These are phyloP conservation scores for Suricata suricatta DNA, from an alignment of 2,113 vertebrate genomes.

Conservation along the genomic window DNA sequence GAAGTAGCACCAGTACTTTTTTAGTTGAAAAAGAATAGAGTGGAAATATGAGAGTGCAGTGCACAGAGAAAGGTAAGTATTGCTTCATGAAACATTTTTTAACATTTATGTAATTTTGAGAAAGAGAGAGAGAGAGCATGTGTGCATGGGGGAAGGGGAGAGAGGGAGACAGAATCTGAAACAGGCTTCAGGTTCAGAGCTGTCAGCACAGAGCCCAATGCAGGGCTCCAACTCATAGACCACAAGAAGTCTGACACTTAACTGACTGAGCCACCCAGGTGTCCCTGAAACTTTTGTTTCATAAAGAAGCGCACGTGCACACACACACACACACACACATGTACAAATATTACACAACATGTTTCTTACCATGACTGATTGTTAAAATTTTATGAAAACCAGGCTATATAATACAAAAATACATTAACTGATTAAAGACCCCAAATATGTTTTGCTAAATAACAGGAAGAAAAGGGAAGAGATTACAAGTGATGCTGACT, in stretches of 20 bases:
- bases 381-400: background rate
- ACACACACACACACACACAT: background rate
- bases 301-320: background rate
- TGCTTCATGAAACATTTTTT: background rate
- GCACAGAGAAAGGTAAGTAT: background rate
- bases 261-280: no score
- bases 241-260: no score
- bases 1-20: background rate
- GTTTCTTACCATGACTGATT: background rate
- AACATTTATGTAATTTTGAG: no score
- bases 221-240: no score
- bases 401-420: background rate
- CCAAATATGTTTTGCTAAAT: background rate
- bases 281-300: background rate
- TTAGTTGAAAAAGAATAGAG: background rate
- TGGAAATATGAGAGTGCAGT: background rate
- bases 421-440: background rate
- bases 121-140: no score
- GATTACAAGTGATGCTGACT: background rate
- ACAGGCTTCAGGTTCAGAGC: no score
- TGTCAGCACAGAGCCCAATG: no score
- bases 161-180: no score
- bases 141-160: no score
- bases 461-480: background rate
- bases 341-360: no score